A percentile compares a stretch with the other conserved stretches of the same genome.
Conservation (phyloP, 2,797 vertebrate genomes). For the Pangasius sanitwongsei region DNA sequence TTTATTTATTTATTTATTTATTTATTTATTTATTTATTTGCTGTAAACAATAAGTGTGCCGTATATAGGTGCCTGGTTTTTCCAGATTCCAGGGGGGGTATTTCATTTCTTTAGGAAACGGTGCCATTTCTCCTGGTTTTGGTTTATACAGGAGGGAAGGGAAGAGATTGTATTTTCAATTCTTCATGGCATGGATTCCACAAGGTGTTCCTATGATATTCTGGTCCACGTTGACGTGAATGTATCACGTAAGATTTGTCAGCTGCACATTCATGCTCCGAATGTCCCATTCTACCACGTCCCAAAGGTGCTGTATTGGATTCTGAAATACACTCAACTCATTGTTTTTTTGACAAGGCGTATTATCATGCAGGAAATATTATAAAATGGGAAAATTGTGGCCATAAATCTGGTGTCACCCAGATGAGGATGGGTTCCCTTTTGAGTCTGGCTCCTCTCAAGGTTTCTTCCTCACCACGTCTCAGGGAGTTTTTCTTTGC, state of each 20-base stretch:
- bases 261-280: neutral
- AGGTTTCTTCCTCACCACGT: neutral
- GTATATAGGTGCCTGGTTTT: neutral
- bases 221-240: neutral
- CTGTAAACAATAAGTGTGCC: neutral
- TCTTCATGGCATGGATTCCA: neutral
- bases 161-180: neutral
- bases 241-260: neutral
- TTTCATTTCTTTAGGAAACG: neutral
- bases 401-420: neutral
- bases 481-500: neutral
- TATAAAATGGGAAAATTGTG: neutral
- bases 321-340: neutral
- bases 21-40: neutral
- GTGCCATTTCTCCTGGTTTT: neutral
- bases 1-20: neutral
- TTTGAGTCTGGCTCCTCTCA: neutral
- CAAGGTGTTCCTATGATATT: neutral
- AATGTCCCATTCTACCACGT: neutral
- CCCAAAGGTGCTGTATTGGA: neutral
- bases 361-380: neutral
- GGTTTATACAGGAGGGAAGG: neutral
- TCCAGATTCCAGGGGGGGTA: neutral
- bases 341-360: neutral
- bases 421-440: neutral